These are phyloP conservation scores for Hyla sarda DNA, from an alignment of 2,113 vertebrate species.

Conservation along the genomic window DNA sequence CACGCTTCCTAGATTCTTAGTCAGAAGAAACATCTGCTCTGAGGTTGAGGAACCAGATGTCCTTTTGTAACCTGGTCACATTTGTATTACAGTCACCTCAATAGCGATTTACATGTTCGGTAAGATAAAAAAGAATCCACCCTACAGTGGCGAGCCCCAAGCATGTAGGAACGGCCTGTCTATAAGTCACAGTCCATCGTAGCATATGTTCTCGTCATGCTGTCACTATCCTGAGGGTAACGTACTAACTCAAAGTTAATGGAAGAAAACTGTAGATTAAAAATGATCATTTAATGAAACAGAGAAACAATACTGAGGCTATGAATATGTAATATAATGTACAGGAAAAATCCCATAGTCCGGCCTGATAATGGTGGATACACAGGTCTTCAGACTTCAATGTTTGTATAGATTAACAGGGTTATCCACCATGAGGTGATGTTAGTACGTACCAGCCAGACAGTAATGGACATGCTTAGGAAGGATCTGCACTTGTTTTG, in stretches of 20 bases:
- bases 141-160: not conserved
- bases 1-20: not conserved
- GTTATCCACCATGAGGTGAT: too few relatives aligned
- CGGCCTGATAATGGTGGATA: not conserved
- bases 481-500: too few relatives aligned
- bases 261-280: not conserved
- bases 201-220: slow-evolving; percentile 1
- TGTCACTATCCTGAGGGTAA: not conserved
- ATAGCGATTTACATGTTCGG: not conserved
- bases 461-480: too few relatives aligned
- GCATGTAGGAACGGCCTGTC: not conserved
- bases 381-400: too few relatives aligned
- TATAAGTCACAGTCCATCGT: not conserved
- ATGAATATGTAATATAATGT: not conserved
- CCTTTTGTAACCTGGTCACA: not conserved
- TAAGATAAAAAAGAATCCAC: not conserved
- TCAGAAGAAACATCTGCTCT: not conserved
- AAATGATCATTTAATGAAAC: not conserved
- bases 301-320: not conserved
- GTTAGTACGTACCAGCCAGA: too few relatives aligned
- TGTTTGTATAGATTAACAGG: too few relatives aligned
- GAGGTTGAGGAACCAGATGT: not conserved
- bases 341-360: not conserved
- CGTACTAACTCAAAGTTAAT: not conserved
- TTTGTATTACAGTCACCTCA: not conserved